These are phyloP conservation scores for Mellivora capensis DNA, from an alignment of 2,113 vertebrate species.

Conservation along the genomic window DNA sequence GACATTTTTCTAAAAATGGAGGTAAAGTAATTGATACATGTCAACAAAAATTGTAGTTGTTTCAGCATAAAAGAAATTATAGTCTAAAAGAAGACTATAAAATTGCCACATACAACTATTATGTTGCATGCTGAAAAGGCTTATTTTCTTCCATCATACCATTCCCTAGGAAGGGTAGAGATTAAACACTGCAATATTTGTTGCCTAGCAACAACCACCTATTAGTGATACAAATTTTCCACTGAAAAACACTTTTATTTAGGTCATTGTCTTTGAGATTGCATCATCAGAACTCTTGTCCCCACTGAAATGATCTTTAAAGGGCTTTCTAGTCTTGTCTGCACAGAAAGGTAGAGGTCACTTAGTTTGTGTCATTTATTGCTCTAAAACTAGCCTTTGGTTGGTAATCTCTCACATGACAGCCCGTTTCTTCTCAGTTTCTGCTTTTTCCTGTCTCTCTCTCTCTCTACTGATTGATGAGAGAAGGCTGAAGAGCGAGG, in stretches of 20 bases:
- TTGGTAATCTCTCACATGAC: neutral
- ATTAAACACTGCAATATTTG: constrained; percentile 35
- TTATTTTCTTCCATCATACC: constrained; percentile 45
- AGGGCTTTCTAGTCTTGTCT: neutral
- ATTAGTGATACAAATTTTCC: constrained; percentile 41
- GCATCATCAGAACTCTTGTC: neutral
- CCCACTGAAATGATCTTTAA: neutral
- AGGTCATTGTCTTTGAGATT: constrained; percentile 48
- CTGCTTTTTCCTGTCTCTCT: neutral
- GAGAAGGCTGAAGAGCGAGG: neutral
- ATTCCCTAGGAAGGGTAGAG: constrained; percentile 31
- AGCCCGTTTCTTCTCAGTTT: neutral
- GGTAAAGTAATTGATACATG: neutral
- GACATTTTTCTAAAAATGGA: neutral
- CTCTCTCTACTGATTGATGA: neutral
- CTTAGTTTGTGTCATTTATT: neutral
- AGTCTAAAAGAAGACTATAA: neutral
- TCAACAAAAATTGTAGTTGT: neutral
- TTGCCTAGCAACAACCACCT: constrained; percentile 57
- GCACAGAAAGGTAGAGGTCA: neutral
- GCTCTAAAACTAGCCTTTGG: neutral
- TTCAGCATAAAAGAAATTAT: neutral
- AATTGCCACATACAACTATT: constrained; percentile 16
- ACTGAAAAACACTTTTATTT: constrained; percentile 38
- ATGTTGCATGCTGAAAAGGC: neutral